Evolutionary conservation across 92 coral and sea anemone genomes (phyloP), one percentile per base, ranked within the genome.

Genomic region (Porites rus): DNA sequence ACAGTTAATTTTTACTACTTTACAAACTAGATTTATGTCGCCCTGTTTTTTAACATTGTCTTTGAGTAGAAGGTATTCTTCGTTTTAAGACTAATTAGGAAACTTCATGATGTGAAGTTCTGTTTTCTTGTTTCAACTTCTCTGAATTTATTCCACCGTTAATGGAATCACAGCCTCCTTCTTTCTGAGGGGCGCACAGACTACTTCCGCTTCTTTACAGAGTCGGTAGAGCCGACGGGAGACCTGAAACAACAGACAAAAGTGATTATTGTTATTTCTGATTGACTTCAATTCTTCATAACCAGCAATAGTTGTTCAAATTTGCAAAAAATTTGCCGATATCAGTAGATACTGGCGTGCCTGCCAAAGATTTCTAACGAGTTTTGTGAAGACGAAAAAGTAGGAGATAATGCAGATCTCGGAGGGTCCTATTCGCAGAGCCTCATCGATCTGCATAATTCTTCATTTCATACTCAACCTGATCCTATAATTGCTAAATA

Each of bases 191-290:
- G 54, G 46, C 6, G 77, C 20, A 46, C 86, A 81, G 22, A 77
- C 77, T 20, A 60, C 12, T 64, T 70, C 56, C 38, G 86, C 86
- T 0, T 67, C n/a, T 20, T 70, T 69, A 54, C 86, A 81, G 69
- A 81, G 8, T 2, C 56, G 86, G 51, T 16, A 69, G 19, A 81
- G 56, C 18, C 69, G 56, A 70, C 10, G 56, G 7, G 85, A 19
- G 38, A 31, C 7, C 86, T 70, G 61, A 7, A 60, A 52, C 38
- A 51, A 28, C 3, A 78, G 65, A 1, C 8, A 79, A 10, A 43
- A 43, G 46, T 38, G 46, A 38, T 38, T 38, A 38, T 4, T 38
- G 6, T 38, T 38, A 38, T 38, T 38, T 38, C 46, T 38, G 46
- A 38, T 38, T 4, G 46, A 4, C 46, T 38, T 38, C 46, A 38